Conservation (phyloP, 2,888 invertebrate genomes). For the Craniophora ligustri region DNA sequence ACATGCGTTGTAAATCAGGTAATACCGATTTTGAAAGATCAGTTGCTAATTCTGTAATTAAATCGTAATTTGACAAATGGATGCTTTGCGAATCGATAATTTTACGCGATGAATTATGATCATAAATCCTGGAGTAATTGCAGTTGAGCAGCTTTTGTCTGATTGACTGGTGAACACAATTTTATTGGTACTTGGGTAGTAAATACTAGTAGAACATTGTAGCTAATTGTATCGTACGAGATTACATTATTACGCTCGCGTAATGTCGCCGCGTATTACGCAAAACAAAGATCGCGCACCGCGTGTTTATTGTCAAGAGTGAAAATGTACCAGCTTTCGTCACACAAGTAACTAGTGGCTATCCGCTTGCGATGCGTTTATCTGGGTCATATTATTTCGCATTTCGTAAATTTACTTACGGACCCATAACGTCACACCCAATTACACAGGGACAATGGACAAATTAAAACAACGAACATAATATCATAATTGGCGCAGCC, state of each 20-base stretch:
- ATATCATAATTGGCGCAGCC: constrained; percentile 53
- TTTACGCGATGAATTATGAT: constrained; percentile 39
- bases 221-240: constrained; percentile 48
- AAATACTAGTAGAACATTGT: constrained; percentile 37
- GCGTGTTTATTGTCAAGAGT: constrained; percentile 79
- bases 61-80: constrained; percentile 46
- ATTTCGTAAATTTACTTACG: constrained; percentile 78
- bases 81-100: constrained; percentile 36
- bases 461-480: constrained; percentile 64
- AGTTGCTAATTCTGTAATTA: constrained; percentile 33
- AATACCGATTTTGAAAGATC: constrained; percentile 50
- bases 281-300: constrained; percentile 74
- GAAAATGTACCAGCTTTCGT: constrained; percentile 72
- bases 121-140: constrained; percentile 6
- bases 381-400: constrained; percentile 82
- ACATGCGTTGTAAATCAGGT: constrained; percentile 48
- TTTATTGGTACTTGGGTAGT: constrained; percentile 25
- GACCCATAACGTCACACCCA: constrained; percentile 67
- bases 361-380: constrained; percentile 74
- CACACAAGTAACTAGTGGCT: constrained; percentile 65
- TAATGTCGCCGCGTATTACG: constrained; percentile 63
- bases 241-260: constrained; percentile 54
- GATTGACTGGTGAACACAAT: constrained; percentile 19
- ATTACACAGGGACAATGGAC: constrained; percentile 61
- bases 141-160: constrained; percentile 22